Evolutionary conservation across 1,140 invertebrate species (phyloP).

Genomic region (Drosophila asahinai): DNA sequence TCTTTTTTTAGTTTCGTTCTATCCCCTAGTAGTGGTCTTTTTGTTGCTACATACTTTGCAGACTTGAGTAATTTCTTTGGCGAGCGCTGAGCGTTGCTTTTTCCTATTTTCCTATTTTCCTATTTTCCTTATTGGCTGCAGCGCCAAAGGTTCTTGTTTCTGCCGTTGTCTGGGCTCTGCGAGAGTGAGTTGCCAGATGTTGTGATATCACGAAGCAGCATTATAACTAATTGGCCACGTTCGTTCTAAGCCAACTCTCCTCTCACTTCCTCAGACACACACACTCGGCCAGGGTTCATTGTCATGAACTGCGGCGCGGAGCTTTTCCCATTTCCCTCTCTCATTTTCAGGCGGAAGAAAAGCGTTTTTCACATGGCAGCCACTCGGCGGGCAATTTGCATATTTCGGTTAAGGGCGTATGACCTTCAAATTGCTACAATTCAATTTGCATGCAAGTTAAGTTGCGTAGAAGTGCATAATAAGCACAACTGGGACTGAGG

Average conservation of each 20-base stretch:
- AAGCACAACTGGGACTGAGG: background rate
- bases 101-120: slow-evolving; percentile 27
- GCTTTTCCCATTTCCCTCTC: slow-evolving; percentile 41
- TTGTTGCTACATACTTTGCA: slow-evolving; percentile 78
- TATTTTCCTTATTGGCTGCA: slow-evolving; percentile 73
- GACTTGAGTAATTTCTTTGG: slow-evolving; percentile 83
- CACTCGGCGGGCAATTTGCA: slow-evolving; percentile 63
- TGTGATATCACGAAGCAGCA: slow-evolving; percentile 83
- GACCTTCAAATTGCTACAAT: slow-evolving; percentile 80
- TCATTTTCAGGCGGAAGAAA: slow-evolving; percentile 62
- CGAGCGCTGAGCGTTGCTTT: slow-evolving; percentile 62
- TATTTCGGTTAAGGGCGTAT: slow-evolving; percentile 73
- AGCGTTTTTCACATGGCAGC: slow-evolving; percentile 68
- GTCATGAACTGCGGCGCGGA: slow-evolving; percentile 65
- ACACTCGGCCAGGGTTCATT: slow-evolving; percentile 60
- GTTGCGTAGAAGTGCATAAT: slow-evolving; percentile 10
- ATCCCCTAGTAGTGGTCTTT: slow-evolving; percentile 27
- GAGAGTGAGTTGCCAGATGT: slow-evolving; percentile 83
- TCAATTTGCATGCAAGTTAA: slow-evolving; percentile 61
- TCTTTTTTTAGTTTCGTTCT: slow-evolving; percentile 15
- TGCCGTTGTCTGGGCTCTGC: slow-evolving; percentile 54
- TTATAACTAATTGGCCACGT: slow-evolving; percentile 83
- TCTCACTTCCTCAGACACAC: slow-evolving; percentile 7
- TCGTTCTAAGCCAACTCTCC: slow-evolving; percentile 60
- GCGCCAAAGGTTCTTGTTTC: slow-evolving; percentile 50